These are phyloP conservation scores for Gorsachius magnificus DNA, from an alignment of 2,797 vertebrate genomes.

Conservation along the genomic window DNA sequence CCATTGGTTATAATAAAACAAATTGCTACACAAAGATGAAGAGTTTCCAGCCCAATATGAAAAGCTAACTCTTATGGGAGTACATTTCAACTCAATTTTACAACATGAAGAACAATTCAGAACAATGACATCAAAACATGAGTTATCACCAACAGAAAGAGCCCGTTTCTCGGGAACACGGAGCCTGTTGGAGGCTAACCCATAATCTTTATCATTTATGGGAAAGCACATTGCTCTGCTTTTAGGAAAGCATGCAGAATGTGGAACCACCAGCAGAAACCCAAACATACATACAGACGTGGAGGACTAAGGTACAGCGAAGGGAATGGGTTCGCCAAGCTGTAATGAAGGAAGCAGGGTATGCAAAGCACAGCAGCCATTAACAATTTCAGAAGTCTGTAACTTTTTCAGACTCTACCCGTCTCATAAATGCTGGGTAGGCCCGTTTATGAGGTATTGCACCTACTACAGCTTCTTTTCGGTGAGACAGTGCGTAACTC, in stretches of 20 bases:
- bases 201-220: conserved; percentile 50
- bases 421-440: conserved; percentile 48
- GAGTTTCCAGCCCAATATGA: conserved; percentile 77
- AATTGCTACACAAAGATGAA: conserved; percentile 72
- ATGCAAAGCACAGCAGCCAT: conserved; percentile 74
- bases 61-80: conserved; percentile 74
- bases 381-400: conserved; percentile 25
- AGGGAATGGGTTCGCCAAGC: conserved; percentile 72
- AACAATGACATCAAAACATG: conserved; percentile 64
- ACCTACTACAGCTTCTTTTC: conserved; percentile 30
- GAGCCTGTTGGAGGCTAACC: conserved; percentile 52
- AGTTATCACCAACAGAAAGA: conserved; percentile 61
- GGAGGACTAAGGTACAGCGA: conserved; percentile 59
- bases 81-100: conserved; percentile 71
- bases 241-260: conserved; percentile 75
- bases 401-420: not conserved
- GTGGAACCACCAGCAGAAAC: conserved; percentile 73
- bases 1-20: conserved; percentile 75
- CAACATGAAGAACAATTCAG: conserved; percentile 65
- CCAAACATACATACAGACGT: conserved; percentile 13
- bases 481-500: conserved; percentile 41
- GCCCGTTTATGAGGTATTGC: conserved; percentile 41
- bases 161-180: conserved; percentile 51
- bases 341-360: conserved; percentile 78
- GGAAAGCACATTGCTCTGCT: conserved; percentile 63